Evolutionary conservation across 2,888 invertebrate species (phyloP).

Genomic region (Meiosimyza decipiens): DNA sequence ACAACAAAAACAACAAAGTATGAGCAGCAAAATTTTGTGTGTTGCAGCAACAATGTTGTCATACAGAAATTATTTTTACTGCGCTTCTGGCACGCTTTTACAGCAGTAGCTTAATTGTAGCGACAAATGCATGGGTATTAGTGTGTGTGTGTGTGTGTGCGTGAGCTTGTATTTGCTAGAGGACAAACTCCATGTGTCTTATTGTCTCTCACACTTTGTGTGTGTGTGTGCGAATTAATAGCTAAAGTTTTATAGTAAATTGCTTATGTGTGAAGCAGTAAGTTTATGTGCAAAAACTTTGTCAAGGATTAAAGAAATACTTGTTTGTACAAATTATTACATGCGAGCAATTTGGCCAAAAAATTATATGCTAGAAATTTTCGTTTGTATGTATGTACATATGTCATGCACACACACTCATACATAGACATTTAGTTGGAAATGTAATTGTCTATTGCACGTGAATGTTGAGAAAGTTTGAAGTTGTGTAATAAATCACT

Average conservation of each 20-base stretch:
- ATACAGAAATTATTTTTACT: conserved; percentile 23
- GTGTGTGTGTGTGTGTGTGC: neutral
- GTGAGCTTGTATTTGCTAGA: too few species aligned
- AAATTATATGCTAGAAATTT: conserved; percentile 7
- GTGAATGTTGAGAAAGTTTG: too few species aligned
- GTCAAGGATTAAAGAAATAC: conserved; percentile 26
- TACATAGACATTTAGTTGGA: too few species aligned
- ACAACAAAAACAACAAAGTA: neutral
- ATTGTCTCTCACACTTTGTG: too few species aligned
- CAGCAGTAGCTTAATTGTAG: conserved; percentile 19
- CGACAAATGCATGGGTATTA: neutral
- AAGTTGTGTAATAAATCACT: too few species aligned
- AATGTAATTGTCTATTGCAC: too few species aligned
- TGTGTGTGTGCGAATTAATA: neutral
- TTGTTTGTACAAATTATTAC: conserved; percentile 28
- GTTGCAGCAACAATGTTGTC: conserved; percentile 14
- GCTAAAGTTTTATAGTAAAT: conserved; percentile 27
- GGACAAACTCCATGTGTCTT: too few species aligned
- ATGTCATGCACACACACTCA: too few species aligned
- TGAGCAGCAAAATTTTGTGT: conserved; percentile 4
- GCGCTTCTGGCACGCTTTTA: conserved; percentile 23
- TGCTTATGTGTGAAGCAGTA: conserved; percentile 11
- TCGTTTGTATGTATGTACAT: too few species aligned
- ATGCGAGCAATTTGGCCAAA: neutral
- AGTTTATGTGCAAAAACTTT: conserved; percentile 31